Conservation (phyloP, 37 sponge, comb jelly and placozoan genomes). For the Beroe ovata region DNA sequence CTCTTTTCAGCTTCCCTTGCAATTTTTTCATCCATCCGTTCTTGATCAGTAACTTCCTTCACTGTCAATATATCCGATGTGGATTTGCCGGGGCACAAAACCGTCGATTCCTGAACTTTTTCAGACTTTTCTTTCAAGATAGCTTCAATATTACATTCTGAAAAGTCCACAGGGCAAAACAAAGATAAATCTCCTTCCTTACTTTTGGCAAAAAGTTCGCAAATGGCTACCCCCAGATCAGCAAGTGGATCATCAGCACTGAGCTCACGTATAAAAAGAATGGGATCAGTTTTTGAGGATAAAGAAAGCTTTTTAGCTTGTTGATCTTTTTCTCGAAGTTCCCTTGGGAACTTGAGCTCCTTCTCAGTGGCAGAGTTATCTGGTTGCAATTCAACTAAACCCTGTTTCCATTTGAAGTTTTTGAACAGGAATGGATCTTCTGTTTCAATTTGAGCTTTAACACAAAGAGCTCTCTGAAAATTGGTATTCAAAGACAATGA, state of each 20-base stretch:
- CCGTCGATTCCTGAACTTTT: background rate
- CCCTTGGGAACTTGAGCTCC: constrained; percentile 26
- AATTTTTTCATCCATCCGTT: background rate
- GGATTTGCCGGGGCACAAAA: background rate
- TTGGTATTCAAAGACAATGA: constrained; percentile 8
- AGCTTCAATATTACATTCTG: background rate
- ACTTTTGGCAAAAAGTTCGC: constrained; percentile 43
- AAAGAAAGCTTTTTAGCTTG: constrained; percentile 44
- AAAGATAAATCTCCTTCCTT: constrained; percentile 58
- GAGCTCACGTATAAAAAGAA: background rate
- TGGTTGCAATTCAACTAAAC: constrained; percentile 23
- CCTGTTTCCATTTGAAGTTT: constrained; percentile 49
- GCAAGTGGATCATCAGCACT: constrained; percentile 8
- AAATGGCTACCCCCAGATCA: constrained; percentile 50
- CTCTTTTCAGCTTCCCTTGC: constrained; percentile 21
- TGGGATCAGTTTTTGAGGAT: constrained; percentile 26
- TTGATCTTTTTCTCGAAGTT: constrained; percentile 38
- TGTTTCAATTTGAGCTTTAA: constrained; percentile 44
- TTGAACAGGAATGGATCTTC: constrained; percentile 62
- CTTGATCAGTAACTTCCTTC: background rate
- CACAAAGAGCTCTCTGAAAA: constrained; percentile 44
- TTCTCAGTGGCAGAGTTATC: constrained; percentile 2
- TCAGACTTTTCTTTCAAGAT: background rate
- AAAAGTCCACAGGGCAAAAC: constrained; percentile 62
- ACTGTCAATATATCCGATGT: background rate